Percentiles rank a stretch among this genome's conserved stretches.
phyloP scores from a whole-genome alignment of 2,113 vertebrate genomes.

The Thalassoma bifasciatum region DNA sequence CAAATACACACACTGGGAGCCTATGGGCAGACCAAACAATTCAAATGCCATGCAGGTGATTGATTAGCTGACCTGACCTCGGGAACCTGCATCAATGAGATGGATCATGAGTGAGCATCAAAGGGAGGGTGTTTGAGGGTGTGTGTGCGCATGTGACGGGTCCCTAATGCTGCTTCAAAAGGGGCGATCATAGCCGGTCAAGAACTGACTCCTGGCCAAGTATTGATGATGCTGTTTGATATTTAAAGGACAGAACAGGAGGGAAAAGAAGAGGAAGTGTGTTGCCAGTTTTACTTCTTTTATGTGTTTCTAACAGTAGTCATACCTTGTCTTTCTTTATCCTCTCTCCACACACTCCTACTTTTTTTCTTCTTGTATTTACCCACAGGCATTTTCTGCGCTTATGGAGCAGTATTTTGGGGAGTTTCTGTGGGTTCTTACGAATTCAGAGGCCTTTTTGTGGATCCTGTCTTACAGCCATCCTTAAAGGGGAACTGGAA shows the following conservation, averaged over 20 bases:
- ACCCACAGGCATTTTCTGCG: neutral
- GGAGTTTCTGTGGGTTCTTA: neutral
- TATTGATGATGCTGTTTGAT: slow-evolving; percentile 63
- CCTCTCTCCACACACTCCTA: neutral
- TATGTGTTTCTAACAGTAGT: neutral
- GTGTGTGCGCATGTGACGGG: slow-evolving; percentile 31
- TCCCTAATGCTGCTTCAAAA: slow-evolving; percentile 51
- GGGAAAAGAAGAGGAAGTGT: neutral
- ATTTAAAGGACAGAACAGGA: slow-evolving; percentile 23
- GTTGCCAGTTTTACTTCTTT: slow-evolving; percentile 2
- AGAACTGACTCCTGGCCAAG: slow-evolving; percentile 36
- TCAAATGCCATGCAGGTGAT: slow-evolving; percentile 76
- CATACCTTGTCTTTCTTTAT: neutral
- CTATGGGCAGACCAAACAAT: slow-evolving; percentile 62
- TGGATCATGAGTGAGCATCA: slow-evolving; percentile 76
- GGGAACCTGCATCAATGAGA: slow-evolving; percentile 64
- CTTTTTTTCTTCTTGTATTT: slow-evolving; percentile 1
- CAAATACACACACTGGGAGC: slow-evolving; percentile 22
- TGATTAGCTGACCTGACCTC: slow-evolving; percentile 74
- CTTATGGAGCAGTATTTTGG: neutral
- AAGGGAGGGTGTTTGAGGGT: slow-evolving; percentile 44
- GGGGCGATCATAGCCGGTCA: slow-evolving; percentile 49
- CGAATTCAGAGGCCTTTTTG: neutral
- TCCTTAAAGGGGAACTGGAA: neutral
- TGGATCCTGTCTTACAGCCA: neutral